phyloP scores from a whole-genome alignment of 2,888 invertebrate species.

The Anthophora plumipes region DNA sequence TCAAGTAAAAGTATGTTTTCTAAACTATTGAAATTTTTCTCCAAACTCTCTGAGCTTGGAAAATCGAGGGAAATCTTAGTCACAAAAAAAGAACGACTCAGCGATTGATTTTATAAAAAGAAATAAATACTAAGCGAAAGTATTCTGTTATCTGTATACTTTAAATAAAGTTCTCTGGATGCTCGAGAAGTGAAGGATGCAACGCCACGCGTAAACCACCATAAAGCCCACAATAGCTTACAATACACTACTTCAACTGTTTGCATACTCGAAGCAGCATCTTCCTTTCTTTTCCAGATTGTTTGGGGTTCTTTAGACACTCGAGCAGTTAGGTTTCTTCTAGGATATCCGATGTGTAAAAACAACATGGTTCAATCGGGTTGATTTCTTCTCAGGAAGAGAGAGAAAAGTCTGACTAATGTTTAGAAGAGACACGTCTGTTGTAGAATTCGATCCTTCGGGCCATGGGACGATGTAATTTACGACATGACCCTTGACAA shows the following conservation, averaged over 20 bases:
- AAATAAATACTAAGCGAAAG: too few species aligned
- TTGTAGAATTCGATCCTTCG: not conserved
- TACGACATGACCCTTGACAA: constrained; percentile 54
- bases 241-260: too few species aligned
- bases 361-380: not conserved
- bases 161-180: too few species aligned
- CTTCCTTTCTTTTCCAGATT: not conserved
- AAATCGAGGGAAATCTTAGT: too few species aligned
- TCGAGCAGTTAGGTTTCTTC: not conserved
- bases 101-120: too few species aligned
- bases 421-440: not conserved
- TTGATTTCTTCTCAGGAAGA: not conserved
- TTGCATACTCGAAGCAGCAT: not conserved
- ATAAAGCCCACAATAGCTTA: not conserved
- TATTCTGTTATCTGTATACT: too few species aligned
- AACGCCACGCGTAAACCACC: not conserved
- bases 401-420: not conserved
- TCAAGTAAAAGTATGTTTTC: too few species aligned
- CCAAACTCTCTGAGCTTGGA: too few species aligned
- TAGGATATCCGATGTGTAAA: not conserved
- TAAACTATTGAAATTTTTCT: too few species aligned
- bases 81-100: too few species aligned
- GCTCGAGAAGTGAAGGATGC: not conserved
- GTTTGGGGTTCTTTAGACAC: not conserved
- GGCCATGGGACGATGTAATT: constrained; percentile 34